Percentiles rank a stretch among this genome's conserved stretches.
Conservation (phyloP, 2,888 invertebrate species). For the Conchocele bisecta region DNA sequence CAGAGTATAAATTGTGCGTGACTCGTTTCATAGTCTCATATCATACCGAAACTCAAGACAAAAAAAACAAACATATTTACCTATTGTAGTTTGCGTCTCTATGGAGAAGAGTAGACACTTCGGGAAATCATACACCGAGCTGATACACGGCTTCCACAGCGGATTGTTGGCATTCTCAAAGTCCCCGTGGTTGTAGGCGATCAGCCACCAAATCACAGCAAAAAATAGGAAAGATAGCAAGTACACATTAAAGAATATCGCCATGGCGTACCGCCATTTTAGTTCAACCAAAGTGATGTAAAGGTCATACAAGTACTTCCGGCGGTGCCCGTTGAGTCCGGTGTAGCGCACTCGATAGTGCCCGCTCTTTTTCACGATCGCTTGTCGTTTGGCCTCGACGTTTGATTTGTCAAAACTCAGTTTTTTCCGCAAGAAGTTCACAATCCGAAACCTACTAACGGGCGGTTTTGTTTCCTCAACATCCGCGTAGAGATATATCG, state of each 20-base stretch:
- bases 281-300: conserved; percentile 97
- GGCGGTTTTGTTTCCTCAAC: conserved; percentile 32
- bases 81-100: conserved; percentile 98
- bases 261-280: conserved; percentile 92
- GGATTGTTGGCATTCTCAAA: conserved; percentile 71
- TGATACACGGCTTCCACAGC: conserved; percentile 83
- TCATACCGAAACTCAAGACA: too few relatives aligned
- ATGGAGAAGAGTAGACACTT: conserved; percentile 97
- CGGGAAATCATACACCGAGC: conserved; percentile 92
- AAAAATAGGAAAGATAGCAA: conserved; percentile 93
- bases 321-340: conserved; percentile 93
- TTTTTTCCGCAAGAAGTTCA: conserved; percentile 54
- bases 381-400: conserved; percentile 75
- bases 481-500: conserved; percentile 57
- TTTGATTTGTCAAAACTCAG: conserved; percentile 57
- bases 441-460: conserved; percentile 52
- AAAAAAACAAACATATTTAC: too few relatives aligned
- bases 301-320: conserved; percentile 86
- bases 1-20: too few relatives aligned
- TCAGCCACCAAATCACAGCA: conserved; percentile 84
- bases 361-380: conserved; percentile 97
- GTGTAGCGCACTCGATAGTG: conserved; percentile 97
- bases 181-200: conserved; percentile 81
- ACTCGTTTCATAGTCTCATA: too few relatives aligned
- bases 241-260: conserved; percentile 95